phyloP scores from a whole-genome alignment of 1,140 invertebrate genomes.

The Drosophila oshimai region DNA sequence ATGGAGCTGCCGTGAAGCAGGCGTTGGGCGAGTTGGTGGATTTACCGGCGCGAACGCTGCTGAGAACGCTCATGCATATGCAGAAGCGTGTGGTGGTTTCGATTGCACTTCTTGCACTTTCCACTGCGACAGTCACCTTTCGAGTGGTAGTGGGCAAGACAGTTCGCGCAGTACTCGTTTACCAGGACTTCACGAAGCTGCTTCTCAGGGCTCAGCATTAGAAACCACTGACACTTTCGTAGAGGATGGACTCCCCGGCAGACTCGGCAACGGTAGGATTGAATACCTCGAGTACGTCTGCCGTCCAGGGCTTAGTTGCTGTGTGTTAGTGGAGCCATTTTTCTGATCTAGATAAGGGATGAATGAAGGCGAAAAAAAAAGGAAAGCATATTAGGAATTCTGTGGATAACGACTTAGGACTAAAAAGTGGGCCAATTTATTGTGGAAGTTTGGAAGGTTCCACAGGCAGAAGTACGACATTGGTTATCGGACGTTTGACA shows the following conservation, averaged over 20 bases:
- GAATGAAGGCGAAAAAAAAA: background rate
- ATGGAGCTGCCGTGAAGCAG: background rate
- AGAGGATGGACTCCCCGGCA: too few species aligned
- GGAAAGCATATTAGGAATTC: too few species aligned
- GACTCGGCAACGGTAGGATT: too few species aligned
- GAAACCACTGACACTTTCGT: too few species aligned
- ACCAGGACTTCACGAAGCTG: too few species aligned
- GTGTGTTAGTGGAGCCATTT: background rate
- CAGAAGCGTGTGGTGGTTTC: too few species aligned
- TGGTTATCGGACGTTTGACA: background rate
- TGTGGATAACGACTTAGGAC: too few species aligned
- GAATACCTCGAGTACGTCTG: background rate
- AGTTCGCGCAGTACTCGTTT: background rate
- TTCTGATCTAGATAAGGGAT: too few species aligned
- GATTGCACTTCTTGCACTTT: too few species aligned
- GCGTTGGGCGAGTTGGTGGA: background rate
- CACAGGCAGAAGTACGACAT: background rate
- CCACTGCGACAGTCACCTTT: background rate
- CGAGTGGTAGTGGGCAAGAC: background rate
- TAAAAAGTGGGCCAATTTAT: background rate
- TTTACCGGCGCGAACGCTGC: too few species aligned
- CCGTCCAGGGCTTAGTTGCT: background rate
- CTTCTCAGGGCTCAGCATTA: too few species aligned
- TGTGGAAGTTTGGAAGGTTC: background rate
- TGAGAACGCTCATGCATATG: too few species aligned